Evolutionary conservation across 2,113 vertebrate species (phyloP), one percentile per base, ranked within the genome.

Genomic region (Edolisoma coerulescens): DNA sequence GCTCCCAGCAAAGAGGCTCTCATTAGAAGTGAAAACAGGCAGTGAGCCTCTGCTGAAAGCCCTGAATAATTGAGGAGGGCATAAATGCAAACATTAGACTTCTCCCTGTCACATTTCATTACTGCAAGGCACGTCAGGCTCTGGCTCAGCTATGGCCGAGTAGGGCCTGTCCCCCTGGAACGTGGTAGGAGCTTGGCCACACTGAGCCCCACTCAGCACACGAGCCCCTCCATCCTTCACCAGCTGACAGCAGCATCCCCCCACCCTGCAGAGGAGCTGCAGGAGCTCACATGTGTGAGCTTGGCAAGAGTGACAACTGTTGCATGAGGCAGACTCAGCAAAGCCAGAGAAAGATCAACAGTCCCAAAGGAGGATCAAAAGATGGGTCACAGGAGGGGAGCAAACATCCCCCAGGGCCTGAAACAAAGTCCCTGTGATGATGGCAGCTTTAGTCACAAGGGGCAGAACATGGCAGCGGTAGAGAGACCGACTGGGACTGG

Each of bases 31-130:
- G 85, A 88, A 89, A 95, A 90, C 39, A 86, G 87, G 64, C 85
- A 73, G 41, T 0, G 3, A 84, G 68, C 47, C 82, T 77, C 70
- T 83, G 76, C 84, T 88, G 92, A 96, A 94, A 93, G 82, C 92
- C 52, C 83, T 83, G 56, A 96, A 94, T 95, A 96, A 96, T 52
- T 95, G 90, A 95, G 82, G 63, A 94, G 54, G 80, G 68, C 64
- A 63, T 30, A 90, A 94, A 90, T 44, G 71, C 90, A 94, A 96
- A 91, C 88, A 84, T 81, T 35, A 86, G 47, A 75, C 37, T 89
- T 75, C 49, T 64, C 75, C 54, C 82, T 76, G 87, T 63, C 93
- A 83, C 65, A 52, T 74, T 89, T 73, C 67, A 76, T 93, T 74
- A 93, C 64, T 74, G 50, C 53, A 50, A 89, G 63, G 47, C 42